Evolutionary conservation across 2,113 vertebrate genomes (phyloP), one percentile per base, ranked within the genome.

Genomic region (Rostratula benghalensis): DNA sequence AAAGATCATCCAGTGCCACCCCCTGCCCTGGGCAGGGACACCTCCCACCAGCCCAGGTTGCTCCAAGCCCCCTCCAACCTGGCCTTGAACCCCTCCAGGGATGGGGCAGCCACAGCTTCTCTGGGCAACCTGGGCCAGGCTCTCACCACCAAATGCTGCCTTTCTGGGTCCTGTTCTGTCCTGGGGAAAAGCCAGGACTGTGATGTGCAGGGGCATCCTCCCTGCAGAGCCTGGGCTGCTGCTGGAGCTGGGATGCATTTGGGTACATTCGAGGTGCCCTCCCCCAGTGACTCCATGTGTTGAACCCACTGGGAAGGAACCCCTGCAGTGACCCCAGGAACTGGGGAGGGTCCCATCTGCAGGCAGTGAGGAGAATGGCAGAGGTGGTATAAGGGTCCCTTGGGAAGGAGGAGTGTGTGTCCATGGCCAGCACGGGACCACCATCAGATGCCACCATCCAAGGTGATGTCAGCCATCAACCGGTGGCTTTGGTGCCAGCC

Each of bases 351-450:
- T 56, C 67, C 46, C 67, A 9, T 17, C 35, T 10, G 59, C 54
- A 16, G 59, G 51, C 71, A 1, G 1, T 4, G 8, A 33, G 0
- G 23, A 28, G 28, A 25, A 2, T 2, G 2, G 41, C 54, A 17
- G 24, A 0, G 14, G 13, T 25, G 18, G 11, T 2, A 8, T 1
- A 6, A 13, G 9, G 4, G 12, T 35, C n/a, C 30, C 7, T 4
- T 5, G 6, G 57, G 18, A 30, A n/a, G n/a, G 30, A 13, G 31
- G 10, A 21, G 17, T 0, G 33, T 16, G 61, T 10, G 27, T 53
- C 14, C 51, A 53, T 14, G 27, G 51, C 51, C 51, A 30, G 51
- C 51, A 53, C 9, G 4, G 51, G 50, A 50, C 9, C 7, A 48
- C 39, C 54, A n/a, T 7, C 17, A 10, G 25, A 45, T 16, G 8